Conservation (phyloP, 2,888 invertebrate species). For the Agrotis puta region DNA sequence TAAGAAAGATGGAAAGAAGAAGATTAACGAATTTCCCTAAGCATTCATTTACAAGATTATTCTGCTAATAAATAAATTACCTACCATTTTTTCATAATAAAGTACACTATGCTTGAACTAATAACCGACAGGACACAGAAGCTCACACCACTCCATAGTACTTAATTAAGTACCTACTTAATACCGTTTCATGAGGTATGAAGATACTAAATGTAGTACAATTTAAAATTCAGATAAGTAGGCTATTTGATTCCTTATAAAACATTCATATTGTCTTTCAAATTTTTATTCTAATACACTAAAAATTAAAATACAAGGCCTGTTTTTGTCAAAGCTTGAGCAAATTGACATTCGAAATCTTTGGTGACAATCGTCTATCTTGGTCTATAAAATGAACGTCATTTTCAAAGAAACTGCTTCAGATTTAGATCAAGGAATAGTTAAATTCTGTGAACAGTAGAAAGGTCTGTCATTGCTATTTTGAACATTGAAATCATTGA, state of each 20-base stretch:
- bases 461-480: conserved; percentile 52
- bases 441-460: conserved; percentile 48
- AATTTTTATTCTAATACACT: conserved; percentile 43
- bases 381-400: conserved; percentile 2
- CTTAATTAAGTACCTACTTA: background rate
- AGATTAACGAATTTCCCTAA: background rate
- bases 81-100: conserved; percentile 2
- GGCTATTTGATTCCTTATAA: conserved; percentile 39
- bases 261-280: conserved; percentile 61
- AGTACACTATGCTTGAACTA: background rate
- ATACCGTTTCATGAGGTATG: conserved; percentile 30
- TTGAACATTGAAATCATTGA: conserved; percentile 57
- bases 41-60: background rate
- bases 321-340: conserved; percentile 23
- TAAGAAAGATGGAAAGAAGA: too few species aligned
- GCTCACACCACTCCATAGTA: conserved; percentile 18
- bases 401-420: conserved; percentile 19
- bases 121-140: conserved; percentile 1
- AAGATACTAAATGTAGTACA: conserved; percentile 40
- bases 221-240: conserved; percentile 35
- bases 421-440: conserved; percentile 31
- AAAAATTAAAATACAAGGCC: conserved; percentile 37
- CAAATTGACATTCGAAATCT: background rate
- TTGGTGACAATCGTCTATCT: conserved; percentile 4
- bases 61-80: background rate